These are phyloP conservation scores for Meles meles DNA, from an alignment of 2,113 vertebrate species.

Conservation along the genomic window DNA sequence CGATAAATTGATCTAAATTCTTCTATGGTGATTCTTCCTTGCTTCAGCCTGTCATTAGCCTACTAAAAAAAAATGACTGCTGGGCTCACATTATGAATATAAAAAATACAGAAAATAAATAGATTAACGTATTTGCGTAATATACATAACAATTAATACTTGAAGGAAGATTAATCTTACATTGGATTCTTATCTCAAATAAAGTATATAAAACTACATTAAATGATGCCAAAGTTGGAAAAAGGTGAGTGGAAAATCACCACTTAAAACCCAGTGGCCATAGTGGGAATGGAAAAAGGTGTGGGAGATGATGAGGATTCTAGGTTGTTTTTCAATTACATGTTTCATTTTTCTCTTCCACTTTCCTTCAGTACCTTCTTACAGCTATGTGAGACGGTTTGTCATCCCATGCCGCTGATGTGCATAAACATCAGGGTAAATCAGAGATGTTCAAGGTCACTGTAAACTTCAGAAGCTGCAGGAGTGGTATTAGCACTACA, in stretches of 20 bases:
- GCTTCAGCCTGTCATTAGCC: constrained; percentile 67
- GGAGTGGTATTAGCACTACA: background rate
- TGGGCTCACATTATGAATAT: constrained; percentile 18
- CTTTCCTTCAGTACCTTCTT: background rate
- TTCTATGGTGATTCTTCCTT: constrained; percentile 75
- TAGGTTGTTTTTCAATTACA: background rate
- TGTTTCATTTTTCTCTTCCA: background rate
- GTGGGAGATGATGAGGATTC: background rate
- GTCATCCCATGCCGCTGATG: background rate
- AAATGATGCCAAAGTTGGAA: background rate
- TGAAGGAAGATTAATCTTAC: background rate
- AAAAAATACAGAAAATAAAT: constrained; percentile 8
- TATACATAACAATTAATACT: background rate
- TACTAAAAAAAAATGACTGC: constrained; percentile 71
- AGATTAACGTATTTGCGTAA: background rate
- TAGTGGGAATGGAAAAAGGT: background rate
- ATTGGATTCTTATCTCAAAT: background rate
- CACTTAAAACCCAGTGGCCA: background rate
- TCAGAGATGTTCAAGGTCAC: background rate
- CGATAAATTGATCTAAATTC: constrained; percentile 83
- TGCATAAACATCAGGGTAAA: background rate
- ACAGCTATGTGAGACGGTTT: background rate
- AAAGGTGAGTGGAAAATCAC: background rate
- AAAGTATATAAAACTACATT: background rate
- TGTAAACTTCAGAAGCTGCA: background rate